Conservation (phyloP, 2,888 invertebrate species). For the Dasypogon diadema region DNA sequence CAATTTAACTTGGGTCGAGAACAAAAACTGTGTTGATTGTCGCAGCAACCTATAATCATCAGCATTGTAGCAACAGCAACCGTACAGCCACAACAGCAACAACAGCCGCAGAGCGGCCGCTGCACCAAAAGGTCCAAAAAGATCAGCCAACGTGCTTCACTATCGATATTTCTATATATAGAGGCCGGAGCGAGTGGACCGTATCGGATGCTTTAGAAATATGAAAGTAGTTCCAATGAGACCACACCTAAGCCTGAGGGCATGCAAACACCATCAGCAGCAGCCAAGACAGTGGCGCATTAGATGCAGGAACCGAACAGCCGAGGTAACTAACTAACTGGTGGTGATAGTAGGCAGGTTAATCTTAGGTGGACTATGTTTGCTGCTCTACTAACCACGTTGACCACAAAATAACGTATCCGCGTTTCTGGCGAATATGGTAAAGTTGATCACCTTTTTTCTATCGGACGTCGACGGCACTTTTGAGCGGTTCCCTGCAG, state of each 20-base stretch:
- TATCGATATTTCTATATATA: slow-evolving; percentile 49
- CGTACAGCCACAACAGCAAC: slow-evolving; percentile 11
- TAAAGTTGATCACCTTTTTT: slow-evolving; percentile 39
- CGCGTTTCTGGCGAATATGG: slow-evolving; percentile 54
- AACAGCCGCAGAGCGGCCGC: slow-evolving; percentile 12
- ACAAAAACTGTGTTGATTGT: slow-evolving; percentile 49
- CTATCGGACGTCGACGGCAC: slow-evolving; percentile 25
- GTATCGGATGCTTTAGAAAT: slow-evolving; percentile 59
- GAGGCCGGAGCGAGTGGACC: slow-evolving; percentile 50
- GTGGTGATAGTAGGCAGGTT: slow-evolving; percentile 39
- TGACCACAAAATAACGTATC: slow-evolving; percentile 47
- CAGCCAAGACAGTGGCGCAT: slow-evolving; percentile 47
- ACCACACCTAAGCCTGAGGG: slow-evolving; percentile 63
- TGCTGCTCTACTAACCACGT: slow-evolving; percentile 48
- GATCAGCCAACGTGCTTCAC: slow-evolving; percentile 41
- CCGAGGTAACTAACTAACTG: slow-evolving; percentile 34
- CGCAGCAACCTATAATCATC: slow-evolving; percentile 46
- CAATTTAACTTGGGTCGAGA: slow-evolving; percentile 42
- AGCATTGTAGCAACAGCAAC: slow-evolving; percentile 11
- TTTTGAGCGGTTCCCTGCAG: slow-evolving; percentile 56
- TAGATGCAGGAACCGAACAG: slow-evolving; percentile 42
- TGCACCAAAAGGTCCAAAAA: slow-evolving; percentile 50
- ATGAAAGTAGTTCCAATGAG: slow-evolving; percentile 66
- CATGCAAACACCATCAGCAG: slow-evolving; percentile 51
- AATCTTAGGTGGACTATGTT: slow-evolving; percentile 33